phyloP scores from a whole-genome alignment of 2,888 invertebrate species.

The Dicyrtoma fusca region DNA sequence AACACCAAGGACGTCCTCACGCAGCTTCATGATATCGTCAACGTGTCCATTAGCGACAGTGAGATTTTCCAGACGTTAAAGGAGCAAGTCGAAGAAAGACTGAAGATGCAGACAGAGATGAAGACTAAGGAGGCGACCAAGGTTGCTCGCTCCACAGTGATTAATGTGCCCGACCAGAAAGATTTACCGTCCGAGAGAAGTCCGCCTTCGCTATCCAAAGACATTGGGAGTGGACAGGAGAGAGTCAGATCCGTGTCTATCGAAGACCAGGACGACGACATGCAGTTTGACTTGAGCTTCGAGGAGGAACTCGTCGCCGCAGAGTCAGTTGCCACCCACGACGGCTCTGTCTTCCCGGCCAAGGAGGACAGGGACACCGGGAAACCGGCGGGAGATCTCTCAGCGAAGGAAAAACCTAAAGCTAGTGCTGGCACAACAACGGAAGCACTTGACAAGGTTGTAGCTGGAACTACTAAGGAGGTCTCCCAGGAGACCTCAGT shows the following conservation, averaged over 20 bases:
- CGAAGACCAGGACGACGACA: slow-evolving; percentile 50
- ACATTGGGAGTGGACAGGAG: neutral
- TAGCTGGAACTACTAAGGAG: slow-evolving; percentile 21
- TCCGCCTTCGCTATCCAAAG: slow-evolving; percentile 18
- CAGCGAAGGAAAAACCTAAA: neutral
- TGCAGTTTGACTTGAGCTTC: slow-evolving; percentile 55
- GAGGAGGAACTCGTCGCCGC: slow-evolving; percentile 45
- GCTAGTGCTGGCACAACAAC: neutral
- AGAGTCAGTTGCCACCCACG: slow-evolving; percentile 7
- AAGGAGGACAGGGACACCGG: neutral
- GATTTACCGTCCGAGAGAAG: slow-evolving; percentile 24
- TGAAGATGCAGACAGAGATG: slow-evolving; percentile 14
- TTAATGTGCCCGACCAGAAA: slow-evolving; percentile 43
- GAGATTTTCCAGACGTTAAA: slow-evolving; percentile 53
- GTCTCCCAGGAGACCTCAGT: slow-evolving; percentile 12
- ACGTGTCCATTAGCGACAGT: slow-evolving; percentile 48
- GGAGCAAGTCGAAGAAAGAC: slow-evolving; percentile 38
- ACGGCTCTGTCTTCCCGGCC: neutral
- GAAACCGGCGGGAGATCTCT: neutral
- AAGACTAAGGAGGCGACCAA: slow-evolving; percentile 30
- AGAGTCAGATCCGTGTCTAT: slow-evolving; percentile 34
- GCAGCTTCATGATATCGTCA: slow-evolving; percentile 51
- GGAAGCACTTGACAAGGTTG: slow-evolving; percentile 17
- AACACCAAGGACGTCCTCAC: slow-evolving; percentile 51
- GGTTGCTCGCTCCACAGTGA: slow-evolving; percentile 43